Evolutionary conservation across 2,113 vertebrate genomes (phyloP).

Genomic region (Cheirogaleus medius): DNA sequence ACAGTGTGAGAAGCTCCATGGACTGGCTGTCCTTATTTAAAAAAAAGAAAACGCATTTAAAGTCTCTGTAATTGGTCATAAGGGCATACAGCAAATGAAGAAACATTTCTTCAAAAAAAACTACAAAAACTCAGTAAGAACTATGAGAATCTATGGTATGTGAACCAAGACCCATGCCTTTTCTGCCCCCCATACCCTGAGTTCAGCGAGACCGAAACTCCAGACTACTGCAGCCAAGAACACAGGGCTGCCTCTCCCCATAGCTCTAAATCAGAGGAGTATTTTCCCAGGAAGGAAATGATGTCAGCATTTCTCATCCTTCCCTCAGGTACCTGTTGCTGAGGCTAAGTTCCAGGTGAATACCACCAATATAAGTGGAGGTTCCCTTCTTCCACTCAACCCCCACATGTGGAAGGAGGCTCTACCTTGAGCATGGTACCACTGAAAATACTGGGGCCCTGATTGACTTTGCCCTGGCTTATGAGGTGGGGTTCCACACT

Average conservation of each 20-base stretch:
- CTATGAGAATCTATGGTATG: neutral
- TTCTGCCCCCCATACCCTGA: neutral
- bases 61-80: neutral
- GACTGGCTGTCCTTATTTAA: neutral
- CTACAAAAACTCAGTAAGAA: neutral
- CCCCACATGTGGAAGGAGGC: neutral
- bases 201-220: neutral
- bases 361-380: neutral
- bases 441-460: neutral
- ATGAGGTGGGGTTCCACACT: neutral
- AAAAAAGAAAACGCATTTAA: neutral
- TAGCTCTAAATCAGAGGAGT: neutral
- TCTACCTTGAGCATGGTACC: neutral
- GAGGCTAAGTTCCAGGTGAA: neutral
- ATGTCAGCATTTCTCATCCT: neutral
- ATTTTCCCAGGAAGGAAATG: neutral
- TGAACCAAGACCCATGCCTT: neutral
- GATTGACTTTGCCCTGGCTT: neutral
- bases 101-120: neutral
- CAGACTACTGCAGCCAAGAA: neutral
- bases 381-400: neutral
- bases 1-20: neutral
- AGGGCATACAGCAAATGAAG: neutral
- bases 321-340: neutral
- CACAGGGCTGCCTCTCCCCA: neutral